These are phyloP conservation scores for Drosophila pandora DNA, from an alignment of 1,140 invertebrate genomes.

Conservation along the genomic window DNA sequence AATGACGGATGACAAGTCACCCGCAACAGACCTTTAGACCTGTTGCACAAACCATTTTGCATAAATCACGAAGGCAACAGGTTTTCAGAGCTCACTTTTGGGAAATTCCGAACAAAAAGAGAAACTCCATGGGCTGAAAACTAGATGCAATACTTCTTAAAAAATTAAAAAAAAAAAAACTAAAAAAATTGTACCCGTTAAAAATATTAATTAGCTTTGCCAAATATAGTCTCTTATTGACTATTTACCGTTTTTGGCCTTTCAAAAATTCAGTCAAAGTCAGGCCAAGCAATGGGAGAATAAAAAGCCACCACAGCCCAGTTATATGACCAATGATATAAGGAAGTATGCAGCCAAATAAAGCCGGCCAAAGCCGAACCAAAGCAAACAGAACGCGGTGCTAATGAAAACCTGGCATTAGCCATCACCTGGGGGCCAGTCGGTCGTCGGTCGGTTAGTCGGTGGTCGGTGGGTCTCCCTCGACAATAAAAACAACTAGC, in stretches of 20 bases:
- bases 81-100: constrained; percentile 19
- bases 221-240: constrained; percentile 13
- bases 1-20: constrained; percentile 4
- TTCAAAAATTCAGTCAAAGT: constrained; percentile 36
- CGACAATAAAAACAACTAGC: constrained; percentile 12
- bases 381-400: constrained; percentile 31
- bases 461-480: constrained; percentile 11
- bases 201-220: constrained; percentile 5
- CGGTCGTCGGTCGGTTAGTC: too few species aligned
- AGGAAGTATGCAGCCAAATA: constrained; percentile 36
- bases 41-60: constrained; percentile 19
- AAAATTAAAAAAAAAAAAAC: neutral
- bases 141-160: neutral
- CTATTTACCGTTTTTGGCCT: constrained; percentile 16
- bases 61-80: constrained; percentile 41
- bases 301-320: constrained; percentile 28
- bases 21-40: constrained; percentile 3
- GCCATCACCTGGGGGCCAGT: constrained; percentile 26
- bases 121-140: neutral
- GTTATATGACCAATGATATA: constrained; percentile 23
- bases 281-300: constrained; percentile 11
- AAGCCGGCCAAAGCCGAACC: neutral
- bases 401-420: constrained; percentile 35
- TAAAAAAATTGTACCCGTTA: too few species aligned
- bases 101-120: constrained; percentile 17